Conservation (phyloP, 2,888 invertebrate species). For the Frankliniella intonsa region DNA sequence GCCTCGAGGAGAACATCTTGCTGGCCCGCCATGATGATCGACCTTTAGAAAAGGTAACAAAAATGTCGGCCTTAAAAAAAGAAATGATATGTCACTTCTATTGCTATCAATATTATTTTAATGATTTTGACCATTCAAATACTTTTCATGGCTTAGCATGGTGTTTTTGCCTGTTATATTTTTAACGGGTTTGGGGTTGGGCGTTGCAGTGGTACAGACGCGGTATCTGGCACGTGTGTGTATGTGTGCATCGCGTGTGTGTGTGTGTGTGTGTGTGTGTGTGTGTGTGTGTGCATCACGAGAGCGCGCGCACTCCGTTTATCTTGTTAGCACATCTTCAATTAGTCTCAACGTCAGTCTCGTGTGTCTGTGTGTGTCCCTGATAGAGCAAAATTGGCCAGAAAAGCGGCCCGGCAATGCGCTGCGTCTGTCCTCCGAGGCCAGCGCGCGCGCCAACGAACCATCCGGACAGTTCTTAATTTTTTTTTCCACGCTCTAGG, state of each 20-base stretch:
- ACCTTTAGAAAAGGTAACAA: not conserved
- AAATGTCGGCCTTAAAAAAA: not conserved
- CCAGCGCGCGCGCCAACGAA: too few species aligned
- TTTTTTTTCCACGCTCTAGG: too few species aligned
- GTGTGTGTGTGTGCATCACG: not conserved
- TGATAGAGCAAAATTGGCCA: too few species aligned
- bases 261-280: not conserved
- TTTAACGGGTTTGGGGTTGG: too few species aligned
- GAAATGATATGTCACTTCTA: not conserved
- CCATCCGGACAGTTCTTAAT: too few species aligned
- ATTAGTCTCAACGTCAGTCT: not conserved
- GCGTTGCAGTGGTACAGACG: too few species aligned
- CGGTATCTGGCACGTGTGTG: too few species aligned
- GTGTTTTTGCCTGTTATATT: too few species aligned
- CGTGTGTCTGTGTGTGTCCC: too few species aligned
- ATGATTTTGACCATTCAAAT: not conserved
- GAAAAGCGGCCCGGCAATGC: too few species aligned
- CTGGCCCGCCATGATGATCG: not conserved
- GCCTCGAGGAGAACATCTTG: not conserved
- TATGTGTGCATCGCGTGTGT: not conserved
- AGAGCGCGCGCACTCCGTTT: not conserved
- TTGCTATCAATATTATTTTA: too few species aligned
- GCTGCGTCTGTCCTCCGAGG: too few species aligned
- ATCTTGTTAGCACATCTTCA: constrained; percentile 1
- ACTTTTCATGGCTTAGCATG: not conserved